These are phyloP conservation scores for Petaurus breviceps DNA, from an alignment of 2,113 vertebrate genomes.

Conservation along the genomic window DNA sequence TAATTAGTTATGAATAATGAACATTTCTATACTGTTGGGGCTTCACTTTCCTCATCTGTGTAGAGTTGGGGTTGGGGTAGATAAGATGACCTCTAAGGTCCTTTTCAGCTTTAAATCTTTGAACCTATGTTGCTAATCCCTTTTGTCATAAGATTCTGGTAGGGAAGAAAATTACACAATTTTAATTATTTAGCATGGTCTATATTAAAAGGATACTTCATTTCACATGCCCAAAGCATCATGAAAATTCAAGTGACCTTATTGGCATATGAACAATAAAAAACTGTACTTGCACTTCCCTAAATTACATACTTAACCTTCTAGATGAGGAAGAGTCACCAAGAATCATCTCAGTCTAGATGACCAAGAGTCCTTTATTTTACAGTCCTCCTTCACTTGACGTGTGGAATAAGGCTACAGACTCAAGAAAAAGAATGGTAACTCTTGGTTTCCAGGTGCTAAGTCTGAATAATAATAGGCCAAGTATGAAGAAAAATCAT, in stretches of 20 bases:
- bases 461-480: conserved; percentile 44
- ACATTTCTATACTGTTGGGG: neutral
- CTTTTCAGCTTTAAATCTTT: neutral
- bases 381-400: neutral
- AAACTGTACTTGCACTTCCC: conserved; percentile 34
- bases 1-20: conserved; percentile 35
- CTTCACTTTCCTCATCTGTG: neutral
- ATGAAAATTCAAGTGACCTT: conserved; percentile 27
- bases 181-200: conserved; percentile 5
- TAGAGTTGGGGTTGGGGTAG: neutral
- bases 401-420: neutral
- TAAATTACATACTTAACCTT: conserved; percentile 29
- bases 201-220: conserved; percentile 47
- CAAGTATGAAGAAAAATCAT: conserved; percentile 65
- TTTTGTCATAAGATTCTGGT: neutral
- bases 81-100: neutral
- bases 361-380: conserved; percentile 47
- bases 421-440: neutral
- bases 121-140: neutral
- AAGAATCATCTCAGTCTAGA: neutral
- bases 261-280: conserved; percentile 41
- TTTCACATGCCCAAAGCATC: conserved; percentile 43
- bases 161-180: neutral
- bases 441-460: conserved; percentile 51
- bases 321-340: conserved; percentile 25